Evolutionary conservation across 2,113 vertebrate species (phyloP).

Genomic region (Myxocyprinus asiaticus): DNA sequence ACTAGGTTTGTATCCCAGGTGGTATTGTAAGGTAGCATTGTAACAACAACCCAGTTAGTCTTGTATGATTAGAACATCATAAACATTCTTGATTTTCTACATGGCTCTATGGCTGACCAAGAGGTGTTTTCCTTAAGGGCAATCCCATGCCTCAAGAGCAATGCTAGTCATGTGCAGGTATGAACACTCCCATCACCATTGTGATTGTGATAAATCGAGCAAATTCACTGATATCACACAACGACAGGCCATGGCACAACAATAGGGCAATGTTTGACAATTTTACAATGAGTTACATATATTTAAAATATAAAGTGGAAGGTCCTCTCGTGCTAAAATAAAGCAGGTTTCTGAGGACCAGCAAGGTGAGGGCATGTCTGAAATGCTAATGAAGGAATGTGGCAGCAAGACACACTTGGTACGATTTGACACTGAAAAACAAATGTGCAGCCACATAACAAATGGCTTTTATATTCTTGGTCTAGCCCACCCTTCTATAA

Average conservation of each 20-base stretch:
- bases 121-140: constrained; percentile 1
- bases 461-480: constrained; percentile 72
- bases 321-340: neutral
- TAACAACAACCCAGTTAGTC: too few species aligned
- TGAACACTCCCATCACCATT: neutral
- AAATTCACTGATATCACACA: neutral
- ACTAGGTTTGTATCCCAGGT: neutral
- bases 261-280: neutral
- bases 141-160: neutral
- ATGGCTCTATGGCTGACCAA: neutral
- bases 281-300: neutral
- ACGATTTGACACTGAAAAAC: constrained; percentile 82
- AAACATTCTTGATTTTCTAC: neutral
- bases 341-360: neutral
- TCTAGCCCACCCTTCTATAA: constrained; percentile 59
- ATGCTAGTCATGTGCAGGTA: too few species aligned
- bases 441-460: constrained; percentile 70
- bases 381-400: constrained; percentile 64
- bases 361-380: neutral
- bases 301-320: neutral
- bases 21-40: neutral
- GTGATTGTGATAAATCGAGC: neutral
- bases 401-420: constrained; percentile 73
- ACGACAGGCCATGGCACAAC: neutral
- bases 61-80: too few species aligned